Base-by-base conservation (phyloP, 2,113 vertebrate genomes). In the Geococcyx californianus region DNA sequence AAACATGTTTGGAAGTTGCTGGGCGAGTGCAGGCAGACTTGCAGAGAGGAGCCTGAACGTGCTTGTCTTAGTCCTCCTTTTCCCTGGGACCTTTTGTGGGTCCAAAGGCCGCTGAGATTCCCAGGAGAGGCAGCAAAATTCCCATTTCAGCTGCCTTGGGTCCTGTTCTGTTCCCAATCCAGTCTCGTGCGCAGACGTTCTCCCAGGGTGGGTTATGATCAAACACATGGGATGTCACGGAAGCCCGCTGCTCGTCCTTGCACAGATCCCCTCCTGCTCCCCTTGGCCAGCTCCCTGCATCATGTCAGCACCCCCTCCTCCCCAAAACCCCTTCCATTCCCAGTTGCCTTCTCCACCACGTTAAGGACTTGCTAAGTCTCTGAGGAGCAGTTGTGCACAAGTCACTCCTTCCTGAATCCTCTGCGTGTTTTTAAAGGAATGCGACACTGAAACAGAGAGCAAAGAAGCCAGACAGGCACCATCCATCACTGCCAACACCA, bases 161-260 rank as follows among this genome's bases (percentile, higher is more conserved):
- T 26, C 77, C 28, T 1, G 0, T 33, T 67, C 51, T 2, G 0
- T 29, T 42, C 16, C 8, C 4, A 33, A 36, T 23, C 16, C 1
- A 0, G 18, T 73, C 40, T 49, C 3, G 0, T 1, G 1, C 15
- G 52, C n/a, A 49, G 21, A 47, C 1, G 1, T 4, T 3, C 11
- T 58, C 47, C 14, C 11, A 23, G 11, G 28, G 4, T 28, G 23
- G 18, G 5, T 31, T 40, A 38, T 2, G 1, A 36, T 9, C n/a
- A 59, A 45, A 13, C 2, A 2, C 7, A 16, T 5, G 7, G 31
- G 12, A 54, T 45, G 8, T 19, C 36, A 69, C 2, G 25, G 74
- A 66, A 54, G 1, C 10, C 20, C 2, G 0, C 16, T 45, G 54
- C 44, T 72, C 16, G 13, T 89, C 52, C 38, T 42, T 45, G 19